Evolutionary conservation across 53 echinoderm and acorn worm species (phyloP), one percentile per base, ranked within the genome.

Genomic region (Echinometra lucunter): DNA sequence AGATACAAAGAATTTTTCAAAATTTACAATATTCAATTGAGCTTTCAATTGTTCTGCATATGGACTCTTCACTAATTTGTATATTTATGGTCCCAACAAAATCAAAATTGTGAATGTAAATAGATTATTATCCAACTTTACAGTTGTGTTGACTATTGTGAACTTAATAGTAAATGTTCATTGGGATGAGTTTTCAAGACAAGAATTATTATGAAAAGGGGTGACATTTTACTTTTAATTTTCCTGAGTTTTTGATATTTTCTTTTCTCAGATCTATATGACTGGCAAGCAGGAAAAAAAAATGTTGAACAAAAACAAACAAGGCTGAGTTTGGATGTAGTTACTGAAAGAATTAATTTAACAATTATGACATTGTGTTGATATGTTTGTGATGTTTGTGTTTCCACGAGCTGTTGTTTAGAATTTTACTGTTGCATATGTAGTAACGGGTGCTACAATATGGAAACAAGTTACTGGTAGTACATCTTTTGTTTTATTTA

Each of bases 351-450:
- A 58, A 15, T 93, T 49, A 93, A 34, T 94, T 94, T 19, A n/a
- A 44, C 27, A 63, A 83, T 58, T 80, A 81, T 93, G 93, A 93
- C 93, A 93, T 93, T 94, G 94, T 94, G 94, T 94, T 83, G 85
- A 94, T 94, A 94, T 83, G 94, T 94, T 94, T 83, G 94, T 94
- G 94, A 85, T 94, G 94, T 94, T 94, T 94, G 94, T 94, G 94
- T 83, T 94, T 83, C 93, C 85, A 83, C 83, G 47, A 44, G 58
- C 63, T 12, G 58, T 58, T n/a, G 58, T 82, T 85, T 94, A 94
- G 94, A 83, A 55, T 38, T 83, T 83, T 58, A 94, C 85, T 94
- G 94, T 94, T 82, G 94, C 94, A 94, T 94, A 94, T 94, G 85
- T 94, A 94, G 94, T 94, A 94, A 94, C 94, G 85, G 94, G 94